Conservation (phyloP, 2,113 vertebrate species). For the Cyanoramphus novaezelandiae region DNA sequence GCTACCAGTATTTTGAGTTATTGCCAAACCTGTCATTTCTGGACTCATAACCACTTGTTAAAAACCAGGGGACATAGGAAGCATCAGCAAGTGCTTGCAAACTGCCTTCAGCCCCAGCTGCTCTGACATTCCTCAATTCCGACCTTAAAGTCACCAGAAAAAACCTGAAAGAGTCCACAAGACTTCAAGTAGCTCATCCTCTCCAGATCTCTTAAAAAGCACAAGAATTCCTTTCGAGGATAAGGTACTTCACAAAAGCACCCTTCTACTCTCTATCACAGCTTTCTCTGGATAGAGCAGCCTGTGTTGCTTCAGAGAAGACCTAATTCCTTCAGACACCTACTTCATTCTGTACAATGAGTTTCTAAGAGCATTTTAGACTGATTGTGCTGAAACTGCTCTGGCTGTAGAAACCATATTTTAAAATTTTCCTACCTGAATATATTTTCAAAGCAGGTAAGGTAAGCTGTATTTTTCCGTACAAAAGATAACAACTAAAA, state of each 20-base stretch:
- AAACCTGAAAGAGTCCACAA: neutral
- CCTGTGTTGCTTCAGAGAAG: neutral
- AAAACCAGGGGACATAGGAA: neutral
- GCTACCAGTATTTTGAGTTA: neutral
- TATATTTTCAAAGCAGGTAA: neutral
- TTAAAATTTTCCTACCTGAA: neutral
- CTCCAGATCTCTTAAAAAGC: neutral
- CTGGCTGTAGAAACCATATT: neutral
- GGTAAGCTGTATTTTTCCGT: neutral
- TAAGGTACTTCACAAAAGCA: neutral
- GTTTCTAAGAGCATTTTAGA: neutral
- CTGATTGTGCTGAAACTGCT: neutral
- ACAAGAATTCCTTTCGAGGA: neutral
- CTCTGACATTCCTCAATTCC: neutral
- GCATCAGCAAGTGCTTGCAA: neutral
- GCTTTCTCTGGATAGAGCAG: neutral
- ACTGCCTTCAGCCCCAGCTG: neutral
- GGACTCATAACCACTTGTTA: neutral
- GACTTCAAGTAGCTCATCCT: neutral
- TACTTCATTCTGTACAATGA: neutral
- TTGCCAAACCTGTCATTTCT: neutral
- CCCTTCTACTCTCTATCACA: neutral
- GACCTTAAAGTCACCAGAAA: neutral
- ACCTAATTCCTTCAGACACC: neutral
- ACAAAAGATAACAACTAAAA: neutral